Base-by-base conservation (phyloP, 2,797 vertebrate species). In the Sciurus carolinensis region DNA sequence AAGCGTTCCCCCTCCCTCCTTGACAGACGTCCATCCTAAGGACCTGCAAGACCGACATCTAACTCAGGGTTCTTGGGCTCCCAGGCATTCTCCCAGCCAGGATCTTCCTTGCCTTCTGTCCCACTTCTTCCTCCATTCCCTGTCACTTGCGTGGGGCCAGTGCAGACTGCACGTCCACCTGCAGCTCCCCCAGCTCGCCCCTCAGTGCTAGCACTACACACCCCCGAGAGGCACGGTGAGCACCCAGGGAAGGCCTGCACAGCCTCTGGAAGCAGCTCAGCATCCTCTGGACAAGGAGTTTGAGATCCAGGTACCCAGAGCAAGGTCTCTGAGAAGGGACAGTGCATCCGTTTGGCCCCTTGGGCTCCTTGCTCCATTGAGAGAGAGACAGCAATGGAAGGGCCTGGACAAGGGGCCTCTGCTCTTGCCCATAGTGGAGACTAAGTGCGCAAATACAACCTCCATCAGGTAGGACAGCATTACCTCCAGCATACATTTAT, bases 311-410 rank as follows among this genome's bases (percentile, higher is more conserved):
- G 26, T 33, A 17, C 33, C 42, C 50, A 79, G 6, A 54, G 36
- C 24, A 71, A 0, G 1, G 11, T 13, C 42, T 69, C 1, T 5
- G 50, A 69, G 33, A 26, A 66, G 54, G 1, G 15, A 54, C 28
- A 20, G 12, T n/a, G 12, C 0, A 4, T 50, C 77, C 47, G 62
- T 4, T 71, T n/a, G 8, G 44, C 28, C 33, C 18, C 2, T 1
- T 4, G 7, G 94, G 17, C 12, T 76, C 75, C 67, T 47, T 1
- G 1, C 7, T 14, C 79, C 52, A 17, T 6, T 28, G 8, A 62
- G 47, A 87, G 80, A 88, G 17, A 85, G 22, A 39, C 0, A 18
- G 66, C 79, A 28, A 42, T 12, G 20, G 66, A 30, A 64, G 15
- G 52, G 6, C n/a, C 75, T 52, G 42, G 30, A 36, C 9, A 39